These are phyloP conservation scores for Dolichomitus sp. DNA, from an alignment of 2,888 invertebrate genomes.

Conservation along the genomic window DNA sequence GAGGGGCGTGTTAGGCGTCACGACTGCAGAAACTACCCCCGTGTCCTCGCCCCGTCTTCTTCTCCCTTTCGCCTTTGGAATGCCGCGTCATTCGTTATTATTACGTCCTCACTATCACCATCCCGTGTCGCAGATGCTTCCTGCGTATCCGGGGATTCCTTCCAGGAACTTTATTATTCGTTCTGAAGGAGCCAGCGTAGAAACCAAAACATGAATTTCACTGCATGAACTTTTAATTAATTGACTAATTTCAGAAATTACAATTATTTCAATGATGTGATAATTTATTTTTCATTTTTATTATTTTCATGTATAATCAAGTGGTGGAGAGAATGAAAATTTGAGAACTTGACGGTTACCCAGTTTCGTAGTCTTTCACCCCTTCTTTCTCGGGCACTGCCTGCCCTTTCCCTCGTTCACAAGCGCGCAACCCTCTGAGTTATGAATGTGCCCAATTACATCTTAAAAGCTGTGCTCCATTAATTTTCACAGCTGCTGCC, in stretches of 20 bases:
- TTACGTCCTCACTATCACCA: conserved; percentile 82
- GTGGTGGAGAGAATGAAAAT: too few relatives aligned
- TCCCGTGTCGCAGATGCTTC: conserved; percentile 69
- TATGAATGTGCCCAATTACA: conserved; percentile 90
- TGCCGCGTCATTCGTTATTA: conserved; percentile 83
- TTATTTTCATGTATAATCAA: background rate
- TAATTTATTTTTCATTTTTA: background rate
- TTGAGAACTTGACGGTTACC: background rate
- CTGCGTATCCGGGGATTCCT: conserved; percentile 60
- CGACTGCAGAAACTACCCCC: conserved; percentile 51
- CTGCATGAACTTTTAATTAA: background rate
- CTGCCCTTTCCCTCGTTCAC: conserved; percentile 52
- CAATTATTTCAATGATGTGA: background rate
- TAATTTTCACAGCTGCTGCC: conserved; percentile 90
- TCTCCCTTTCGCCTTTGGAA: conserved; percentile 74
- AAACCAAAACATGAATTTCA: conserved; percentile 6
- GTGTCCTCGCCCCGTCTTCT: conserved; percentile 58
- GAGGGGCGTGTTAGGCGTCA: conserved; percentile 74
- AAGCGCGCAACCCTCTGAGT: conserved; percentile 82
- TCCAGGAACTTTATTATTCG: conserved; percentile 27
- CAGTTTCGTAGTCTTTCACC: conserved; percentile 30
- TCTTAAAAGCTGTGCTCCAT: conserved; percentile 89
- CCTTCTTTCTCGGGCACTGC: conserved; percentile 40
- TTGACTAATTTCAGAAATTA: background rate
- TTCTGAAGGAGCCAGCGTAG: background rate